Percentiles rank a stretch among this genome's conserved stretches.
Evolutionary conservation across 2,113 vertebrate genomes (phyloP).

Genomic region (Helogale parvula): DNA sequence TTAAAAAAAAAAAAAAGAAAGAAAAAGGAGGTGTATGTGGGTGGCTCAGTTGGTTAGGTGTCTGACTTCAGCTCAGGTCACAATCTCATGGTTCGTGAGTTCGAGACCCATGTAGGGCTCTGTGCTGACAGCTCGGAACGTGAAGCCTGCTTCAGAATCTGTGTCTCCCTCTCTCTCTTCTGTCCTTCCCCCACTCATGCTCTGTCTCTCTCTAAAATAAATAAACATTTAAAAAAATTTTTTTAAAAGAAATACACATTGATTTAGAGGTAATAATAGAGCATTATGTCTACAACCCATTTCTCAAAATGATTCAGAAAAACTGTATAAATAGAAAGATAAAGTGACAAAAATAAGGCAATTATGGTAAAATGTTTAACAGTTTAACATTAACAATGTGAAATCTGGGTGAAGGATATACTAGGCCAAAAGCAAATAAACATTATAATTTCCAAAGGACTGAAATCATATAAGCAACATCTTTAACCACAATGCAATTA

Average conservation of each 20-base stretch:
- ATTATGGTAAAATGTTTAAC: not conserved
- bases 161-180: too few species aligned
- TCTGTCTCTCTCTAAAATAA: too few species aligned
- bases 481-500: constrained; percentile 38
- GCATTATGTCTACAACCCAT: not conserved
- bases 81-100: too few species aligned
- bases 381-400: not conserved
- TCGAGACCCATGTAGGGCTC: too few species aligned
- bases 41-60: too few species aligned
- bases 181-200: too few species aligned
- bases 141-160: too few species aligned
- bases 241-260: not conserved
- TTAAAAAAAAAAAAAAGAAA: too few species aligned
- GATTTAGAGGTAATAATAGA: not conserved
- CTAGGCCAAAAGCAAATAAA: not conserved
- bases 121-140: too few species aligned
- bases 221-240: too few species aligned
- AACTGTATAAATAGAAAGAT: not conserved
- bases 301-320: constrained; percentile 53
- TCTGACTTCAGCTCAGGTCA: too few species aligned
- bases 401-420: not conserved
- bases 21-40: too few species aligned
- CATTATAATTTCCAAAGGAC: constrained; percentile 5
- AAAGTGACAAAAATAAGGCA: constrained; percentile 25
- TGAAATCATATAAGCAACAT: not conserved